Percentiles rank a stretch among this genome's conserved stretches.
Evolutionary conservation across 2,113 vertebrate genomes (phyloP).

Genomic region (Electrona antarctica): DNA sequence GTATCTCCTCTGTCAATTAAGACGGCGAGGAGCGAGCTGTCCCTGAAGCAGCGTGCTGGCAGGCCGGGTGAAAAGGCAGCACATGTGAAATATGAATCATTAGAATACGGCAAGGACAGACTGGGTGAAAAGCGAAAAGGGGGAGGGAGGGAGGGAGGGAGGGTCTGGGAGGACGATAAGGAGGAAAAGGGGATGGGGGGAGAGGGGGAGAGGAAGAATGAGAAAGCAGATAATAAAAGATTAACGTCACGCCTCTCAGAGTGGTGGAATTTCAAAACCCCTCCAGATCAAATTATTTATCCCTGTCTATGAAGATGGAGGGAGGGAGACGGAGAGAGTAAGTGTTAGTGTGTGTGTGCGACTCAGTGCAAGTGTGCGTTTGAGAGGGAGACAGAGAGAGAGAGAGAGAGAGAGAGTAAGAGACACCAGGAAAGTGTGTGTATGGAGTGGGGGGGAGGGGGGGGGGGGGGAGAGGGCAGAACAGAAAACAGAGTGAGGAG

Average conservation of each 20-base stretch:
- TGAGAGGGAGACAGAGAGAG: not conserved
- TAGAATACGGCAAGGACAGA: constrained; percentile 75
- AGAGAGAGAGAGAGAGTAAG: not conserved
- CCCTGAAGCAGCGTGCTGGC: constrained; percentile 66
- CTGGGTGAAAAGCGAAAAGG: constrained; percentile 4
- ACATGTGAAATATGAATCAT: constrained; percentile 78
- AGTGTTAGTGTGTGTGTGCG: not conserved
- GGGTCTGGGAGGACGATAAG: constrained; percentile 62
- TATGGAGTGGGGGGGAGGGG: not conserved
- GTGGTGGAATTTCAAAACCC: constrained; percentile 73
- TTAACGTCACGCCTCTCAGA: constrained; percentile 74
- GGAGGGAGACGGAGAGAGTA: constrained; percentile 10
- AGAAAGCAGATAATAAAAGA: constrained; percentile 77
- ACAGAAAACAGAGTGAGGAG: constrained; percentile 25
- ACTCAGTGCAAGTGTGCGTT: not conserved
- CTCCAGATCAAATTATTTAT: constrained; percentile 75
- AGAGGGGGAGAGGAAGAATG: constrained; percentile 65
- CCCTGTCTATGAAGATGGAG: constrained; percentile 60
- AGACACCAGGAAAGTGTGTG: not conserved
- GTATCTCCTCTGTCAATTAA: constrained; percentile 73
- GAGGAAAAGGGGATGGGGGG: constrained; percentile 28
- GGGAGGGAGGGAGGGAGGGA: not conserved
- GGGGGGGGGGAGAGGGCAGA: constrained; percentile 13
- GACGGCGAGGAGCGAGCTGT: constrained; percentile 64
- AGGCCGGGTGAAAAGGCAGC: constrained; percentile 73